A percentile compares a stretch with the other conserved stretches of the same genome.
Evolutionary conservation across 2,797 vertebrate species (phyloP).

Genomic region (Sebastes diaconus): DNA sequence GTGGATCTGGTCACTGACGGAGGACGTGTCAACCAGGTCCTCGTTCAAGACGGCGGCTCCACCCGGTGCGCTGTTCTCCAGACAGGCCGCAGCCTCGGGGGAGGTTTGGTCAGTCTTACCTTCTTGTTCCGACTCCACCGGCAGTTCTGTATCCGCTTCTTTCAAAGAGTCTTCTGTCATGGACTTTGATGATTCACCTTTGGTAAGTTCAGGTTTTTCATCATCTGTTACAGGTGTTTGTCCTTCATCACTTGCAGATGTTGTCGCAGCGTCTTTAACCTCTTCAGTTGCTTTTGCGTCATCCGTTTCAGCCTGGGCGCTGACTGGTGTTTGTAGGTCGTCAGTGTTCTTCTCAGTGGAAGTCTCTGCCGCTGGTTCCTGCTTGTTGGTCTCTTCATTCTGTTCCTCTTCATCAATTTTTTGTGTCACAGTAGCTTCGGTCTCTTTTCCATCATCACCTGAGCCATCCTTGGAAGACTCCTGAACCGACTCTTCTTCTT

Average conservation of each 20-base stretch:
- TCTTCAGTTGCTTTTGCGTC: conserved; percentile 16
- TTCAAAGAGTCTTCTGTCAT: conserved; percentile 56
- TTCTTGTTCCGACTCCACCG: conserved; percentile 33
- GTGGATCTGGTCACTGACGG: conserved; percentile 53
- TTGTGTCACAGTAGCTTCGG: neutral
- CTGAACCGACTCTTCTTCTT: conserved; percentile 47
- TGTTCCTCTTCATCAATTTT: conserved; percentile 5
- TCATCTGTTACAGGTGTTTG: conserved; percentile 27
- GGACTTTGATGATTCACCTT: conserved; percentile 37
- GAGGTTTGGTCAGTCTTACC: conserved; percentile 46
- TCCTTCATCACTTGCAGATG: conserved; percentile 5
- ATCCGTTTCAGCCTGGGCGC: conserved; percentile 2
- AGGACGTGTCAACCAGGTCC: conserved; percentile 60
- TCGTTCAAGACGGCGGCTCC: conserved; percentile 67
- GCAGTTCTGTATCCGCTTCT: conserved; percentile 23
- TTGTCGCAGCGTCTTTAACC: conserved; percentile 12
- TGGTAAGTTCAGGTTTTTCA: conserved; percentile 28
- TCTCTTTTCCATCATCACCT: conserved; percentile 26
- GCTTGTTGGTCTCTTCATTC: conserved; percentile 6
- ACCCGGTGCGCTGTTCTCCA: conserved; percentile 61
- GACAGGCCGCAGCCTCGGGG: conserved; percentile 46
- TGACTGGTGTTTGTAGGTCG: neutral
- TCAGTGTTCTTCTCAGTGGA: neutral
- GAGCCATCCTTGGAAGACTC: conserved; percentile 22
- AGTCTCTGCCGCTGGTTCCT: conserved; percentile 16